These are phyloP conservation scores for Corvus hawaiiensis DNA, from an alignment of 2,113 vertebrate species.

Conservation along the genomic window DNA sequence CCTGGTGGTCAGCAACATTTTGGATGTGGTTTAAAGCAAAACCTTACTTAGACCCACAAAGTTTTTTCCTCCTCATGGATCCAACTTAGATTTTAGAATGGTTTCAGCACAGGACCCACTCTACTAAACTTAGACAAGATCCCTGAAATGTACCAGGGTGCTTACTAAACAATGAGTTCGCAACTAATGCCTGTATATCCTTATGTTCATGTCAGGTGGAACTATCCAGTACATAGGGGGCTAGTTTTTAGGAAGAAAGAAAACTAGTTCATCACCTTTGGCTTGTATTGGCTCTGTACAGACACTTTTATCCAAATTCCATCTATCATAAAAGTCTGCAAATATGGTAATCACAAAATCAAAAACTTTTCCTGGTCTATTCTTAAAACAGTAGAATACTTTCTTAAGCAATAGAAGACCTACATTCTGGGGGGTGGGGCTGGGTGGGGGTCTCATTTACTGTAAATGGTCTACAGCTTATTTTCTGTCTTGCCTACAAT, in stretches of 20 bases:
- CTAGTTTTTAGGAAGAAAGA: background rate
- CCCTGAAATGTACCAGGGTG: background rate
- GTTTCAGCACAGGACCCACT: background rate
- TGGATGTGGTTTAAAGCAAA: background rate
- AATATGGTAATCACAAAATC: background rate
- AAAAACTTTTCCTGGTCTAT: background rate
- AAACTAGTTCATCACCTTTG: background rate
- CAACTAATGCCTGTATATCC: background rate
- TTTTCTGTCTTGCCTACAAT: background rate
- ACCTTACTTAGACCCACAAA: background rate
- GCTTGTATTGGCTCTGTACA: background rate
- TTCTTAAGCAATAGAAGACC: background rate
- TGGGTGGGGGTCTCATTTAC: background rate
- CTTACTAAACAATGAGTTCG: background rate
- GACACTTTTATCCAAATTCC: background rate
- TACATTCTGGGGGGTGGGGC: background rate
- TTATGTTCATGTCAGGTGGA: background rate
- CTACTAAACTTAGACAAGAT: background rate
- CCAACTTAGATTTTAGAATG: background rate
- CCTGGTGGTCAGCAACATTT: background rate
- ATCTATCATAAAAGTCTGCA: background rate
- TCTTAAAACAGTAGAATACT: background rate
- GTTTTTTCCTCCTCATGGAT: background rate
- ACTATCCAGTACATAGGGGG: background rate
- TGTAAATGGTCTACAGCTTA: background rate